Evolutionary conservation across 2,888 invertebrate genomes (phyloP).

Genomic region (Ennomos erosarius): DNA sequence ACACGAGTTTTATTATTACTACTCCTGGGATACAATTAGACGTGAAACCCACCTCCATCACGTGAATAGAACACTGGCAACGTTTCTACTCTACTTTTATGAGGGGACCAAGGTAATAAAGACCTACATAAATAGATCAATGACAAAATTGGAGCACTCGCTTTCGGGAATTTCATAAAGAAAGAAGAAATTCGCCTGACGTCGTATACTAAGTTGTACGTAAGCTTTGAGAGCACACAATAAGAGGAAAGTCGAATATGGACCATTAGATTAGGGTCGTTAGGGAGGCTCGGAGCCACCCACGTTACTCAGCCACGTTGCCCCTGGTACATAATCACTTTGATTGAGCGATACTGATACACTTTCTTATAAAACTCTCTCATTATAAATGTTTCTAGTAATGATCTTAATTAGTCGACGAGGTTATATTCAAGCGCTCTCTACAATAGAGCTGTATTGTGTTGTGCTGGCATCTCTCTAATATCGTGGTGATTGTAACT

Average conservation of each 20-base stretch:
- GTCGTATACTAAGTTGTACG: slow-evolving; percentile 28
- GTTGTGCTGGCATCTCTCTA: slow-evolving; percentile 9
- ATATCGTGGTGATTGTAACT: slow-evolving; percentile 10
- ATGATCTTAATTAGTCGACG: slow-evolving; percentile 25
- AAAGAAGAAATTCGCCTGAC: slow-evolving; percentile 20
- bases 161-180: slow-evolving; percentile 26
- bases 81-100: slow-evolving; percentile 7
- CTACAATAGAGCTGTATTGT: slow-evolving; percentile 2
- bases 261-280: slow-evolving; percentile 37
- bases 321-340: slow-evolving; percentile 40
- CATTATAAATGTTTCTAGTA: slow-evolving; percentile 23
- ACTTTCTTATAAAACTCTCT: slow-evolving; percentile 25
- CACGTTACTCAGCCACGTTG: slow-evolving; percentile 21
- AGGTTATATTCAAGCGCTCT: slow-evolving; percentile 1
- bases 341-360: slow-evolving; percentile 43
- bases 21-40: slow-evolving; percentile 4
- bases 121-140: slow-evolving; percentile 23
- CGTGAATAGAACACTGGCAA: background rate
- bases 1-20: slow-evolving; percentile 4
- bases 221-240: slow-evolving; percentile 31
- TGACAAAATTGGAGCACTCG: slow-evolving; percentile 24
- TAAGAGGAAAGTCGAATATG: slow-evolving; percentile 39
- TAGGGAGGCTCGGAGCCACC: slow-evolving; percentile 33
- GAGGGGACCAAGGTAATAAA: slow-evolving; percentile 13
- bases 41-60: background rate